phyloP scores from a whole-genome alignment of 2,888 invertebrate genomes.

The Stenolophus ochropezus region DNA sequence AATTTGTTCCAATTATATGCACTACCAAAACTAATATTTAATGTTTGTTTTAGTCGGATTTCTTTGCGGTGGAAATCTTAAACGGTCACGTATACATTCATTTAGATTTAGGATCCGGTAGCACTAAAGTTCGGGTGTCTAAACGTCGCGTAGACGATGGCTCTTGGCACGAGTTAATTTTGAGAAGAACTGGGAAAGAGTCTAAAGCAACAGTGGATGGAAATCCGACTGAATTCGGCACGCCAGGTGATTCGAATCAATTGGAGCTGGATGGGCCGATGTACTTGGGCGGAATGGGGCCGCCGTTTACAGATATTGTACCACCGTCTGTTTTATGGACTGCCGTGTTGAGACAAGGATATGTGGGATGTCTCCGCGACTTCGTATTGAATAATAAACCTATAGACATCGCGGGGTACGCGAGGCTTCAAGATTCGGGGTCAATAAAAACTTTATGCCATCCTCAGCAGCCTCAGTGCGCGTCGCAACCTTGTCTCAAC shows the following conservation, averaged over 20 bases:
- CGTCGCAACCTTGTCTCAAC: conserved; percentile 91
- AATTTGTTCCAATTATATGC: too few species aligned
- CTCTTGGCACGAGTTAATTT: conserved; percentile 92
- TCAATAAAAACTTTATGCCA: conserved; percentile 93
- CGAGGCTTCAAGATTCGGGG: conserved; percentile 92
- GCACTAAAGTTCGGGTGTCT: conserved; percentile 89
- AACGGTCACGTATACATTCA: conserved; percentile 96
- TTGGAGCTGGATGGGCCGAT: conserved; percentile 91
- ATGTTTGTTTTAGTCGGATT: conserved; percentile 74
- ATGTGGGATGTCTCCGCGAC: conserved; percentile 95
- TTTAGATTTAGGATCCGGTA: conserved; percentile 93
- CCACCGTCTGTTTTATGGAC: conserved; percentile 94
- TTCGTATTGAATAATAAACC: conserved; percentile 91
- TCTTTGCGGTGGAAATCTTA: conserved; percentile 95
- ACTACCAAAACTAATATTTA: background rate
- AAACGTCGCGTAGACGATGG: conserved; percentile 91
- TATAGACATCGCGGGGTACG: conserved; percentile 91
- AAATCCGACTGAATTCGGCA: conserved; percentile 90
- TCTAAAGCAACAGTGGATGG: conserved; percentile 93
- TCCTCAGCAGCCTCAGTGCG: conserved; percentile 86
- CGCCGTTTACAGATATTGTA: conserved; percentile 84
- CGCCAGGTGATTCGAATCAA: conserved; percentile 91
- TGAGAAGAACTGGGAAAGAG: conserved; percentile 88
- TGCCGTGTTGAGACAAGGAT: conserved; percentile 90
- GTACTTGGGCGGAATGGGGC: conserved; percentile 91